Conservation (phyloP, 2,797 vertebrate genomes). For the Enteromius treurensis region DNA sequence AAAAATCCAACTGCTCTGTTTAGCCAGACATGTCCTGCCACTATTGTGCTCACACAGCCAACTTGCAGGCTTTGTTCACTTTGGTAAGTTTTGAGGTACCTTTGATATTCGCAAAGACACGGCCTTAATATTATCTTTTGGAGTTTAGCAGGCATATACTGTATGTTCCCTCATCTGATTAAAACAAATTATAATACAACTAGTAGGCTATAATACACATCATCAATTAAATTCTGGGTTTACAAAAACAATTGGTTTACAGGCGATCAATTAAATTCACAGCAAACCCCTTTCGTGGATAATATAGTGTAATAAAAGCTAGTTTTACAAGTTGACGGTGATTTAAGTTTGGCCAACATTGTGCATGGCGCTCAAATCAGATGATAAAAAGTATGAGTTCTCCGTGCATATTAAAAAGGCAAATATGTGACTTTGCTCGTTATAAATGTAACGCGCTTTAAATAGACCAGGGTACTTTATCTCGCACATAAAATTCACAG, state of each 20-base stretch:
- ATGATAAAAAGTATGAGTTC: background rate
- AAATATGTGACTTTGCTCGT: background rate
- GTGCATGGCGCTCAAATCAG: background rate
- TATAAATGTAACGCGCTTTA: background rate
- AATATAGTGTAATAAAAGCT: background rate
- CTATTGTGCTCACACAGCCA: conserved; percentile 15
- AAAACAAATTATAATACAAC: background rate
- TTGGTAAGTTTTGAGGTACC: conserved; percentile 1
- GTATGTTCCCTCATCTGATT: background rate
- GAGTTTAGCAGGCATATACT: background rate
- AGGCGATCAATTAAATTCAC: background rate
- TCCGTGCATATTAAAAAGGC: conserved; percentile 4
- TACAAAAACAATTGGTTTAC: conserved; percentile 7
- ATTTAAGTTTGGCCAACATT: conserved; percentile 1
- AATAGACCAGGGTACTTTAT: background rate
- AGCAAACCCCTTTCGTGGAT: conserved; percentile 4
- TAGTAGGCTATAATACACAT: background rate
- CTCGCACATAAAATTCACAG: conserved; percentile 1
- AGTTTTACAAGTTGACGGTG: background rate
- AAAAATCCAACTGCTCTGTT: conserved; percentile 4
- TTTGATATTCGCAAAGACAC: conserved; percentile 13
- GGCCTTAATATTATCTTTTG: background rate
- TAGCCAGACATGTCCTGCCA: background rate
- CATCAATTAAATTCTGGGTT: background rate
- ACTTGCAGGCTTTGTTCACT: conserved; percentile 29